Base-by-base conservation (phyloP, 2,113 vertebrate genomes). In the Heteronetta atricapilla region DNA sequence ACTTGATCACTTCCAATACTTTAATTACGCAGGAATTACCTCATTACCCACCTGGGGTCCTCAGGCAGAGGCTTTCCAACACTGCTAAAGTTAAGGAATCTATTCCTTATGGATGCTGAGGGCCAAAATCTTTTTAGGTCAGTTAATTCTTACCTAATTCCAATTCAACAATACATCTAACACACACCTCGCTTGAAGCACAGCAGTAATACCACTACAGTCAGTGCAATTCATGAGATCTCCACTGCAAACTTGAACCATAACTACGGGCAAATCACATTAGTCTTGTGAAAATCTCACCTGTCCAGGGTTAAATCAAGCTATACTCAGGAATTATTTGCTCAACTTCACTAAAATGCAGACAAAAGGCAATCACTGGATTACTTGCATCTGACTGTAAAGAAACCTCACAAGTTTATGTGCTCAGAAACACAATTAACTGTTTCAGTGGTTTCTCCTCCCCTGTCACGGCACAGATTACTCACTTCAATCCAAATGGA, bases 241-340 rank as follows among this genome's bases (percentile, higher is more conserved):
- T 9, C 48, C 59, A 19, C 20, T 31, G 31, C 81, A 59, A 53
- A 73, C 23, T 29, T 64, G 63, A 68, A 8, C 38, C 59, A 66
- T 0, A 0, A 53, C 11, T 1, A 7, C 1, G 8, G 17, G 26
- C 75, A 82, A 66, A 56, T 3, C 79, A 62, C 53, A 50, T 26
- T 38, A 10, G 17, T 8, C 40, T 19, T 26, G 9, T 13, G 46
- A 44, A 73, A 11, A 5, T 34, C 68, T 44, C 42, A 40, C 38
- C 33, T 23, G 16, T 18, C 44, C 13, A n/a, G 36, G 31, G 40
- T n/a, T 19, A 31, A 75, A 70, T 52, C n/a, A 52, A 34, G 15
- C 23, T 34, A 18, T n/a, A 26, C 31, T 55, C 73, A 46, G n/a
- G 15, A 14, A 16, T n/a, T 44, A 26, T 10, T 74, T 7, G 3